A percentile compares a stretch with the other conserved stretches of the same genome.
Conservation (phyloP, 2,797 vertebrate genomes). For the Bovichtus variegatus region DNA sequence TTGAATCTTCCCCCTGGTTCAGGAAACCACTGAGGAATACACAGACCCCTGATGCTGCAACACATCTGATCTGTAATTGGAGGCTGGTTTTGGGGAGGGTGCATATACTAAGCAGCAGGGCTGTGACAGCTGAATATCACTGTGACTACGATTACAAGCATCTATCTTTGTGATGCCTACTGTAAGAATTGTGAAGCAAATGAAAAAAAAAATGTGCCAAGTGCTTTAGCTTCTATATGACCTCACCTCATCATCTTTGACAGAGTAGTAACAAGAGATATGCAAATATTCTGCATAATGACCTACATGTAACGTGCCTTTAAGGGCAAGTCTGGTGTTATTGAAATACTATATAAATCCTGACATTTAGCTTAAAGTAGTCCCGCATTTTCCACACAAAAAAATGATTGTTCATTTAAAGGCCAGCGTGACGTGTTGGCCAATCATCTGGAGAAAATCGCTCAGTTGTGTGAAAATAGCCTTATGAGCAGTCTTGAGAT, state of each 20-base stretch:
- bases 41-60: slow-evolving; percentile 65
- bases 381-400: neutral
- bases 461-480: slow-evolving; percentile 52
- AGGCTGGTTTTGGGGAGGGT: slow-evolving; percentile 39
- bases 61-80: slow-evolving; percentile 68
- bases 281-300: slow-evolving; percentile 27
- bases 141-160: slow-evolving; percentile 3
- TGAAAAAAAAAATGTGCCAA: slow-evolving; percentile 7
- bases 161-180: slow-evolving; percentile 5
- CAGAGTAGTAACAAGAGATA: slow-evolving; percentile 3
- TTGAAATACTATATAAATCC: slow-evolving; percentile 28
- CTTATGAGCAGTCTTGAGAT: slow-evolving; percentile 18
- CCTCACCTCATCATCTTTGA: slow-evolving; percentile 1
- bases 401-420: slow-evolving; percentile 27
- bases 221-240: slow-evolving; percentile 7
- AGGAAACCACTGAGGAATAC: slow-evolving; percentile 72
- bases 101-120: slow-evolving; percentile 25
- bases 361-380: slow-evolving; percentile 31
- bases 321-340: slow-evolving; percentile 11
- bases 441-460: slow-evolving; percentile 61
- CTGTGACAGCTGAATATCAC: slow-evolving; percentile 48
- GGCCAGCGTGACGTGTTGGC: slow-evolving; percentile 42
- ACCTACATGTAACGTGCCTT: neutral
- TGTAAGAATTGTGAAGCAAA: slow-evolving; percentile 10
- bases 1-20: slow-evolving; percentile 73